These are phyloP conservation scores for Anser brachyrhynchus DNA, from an alignment of 2,113 vertebrate species.

Conservation along the genomic window DNA sequence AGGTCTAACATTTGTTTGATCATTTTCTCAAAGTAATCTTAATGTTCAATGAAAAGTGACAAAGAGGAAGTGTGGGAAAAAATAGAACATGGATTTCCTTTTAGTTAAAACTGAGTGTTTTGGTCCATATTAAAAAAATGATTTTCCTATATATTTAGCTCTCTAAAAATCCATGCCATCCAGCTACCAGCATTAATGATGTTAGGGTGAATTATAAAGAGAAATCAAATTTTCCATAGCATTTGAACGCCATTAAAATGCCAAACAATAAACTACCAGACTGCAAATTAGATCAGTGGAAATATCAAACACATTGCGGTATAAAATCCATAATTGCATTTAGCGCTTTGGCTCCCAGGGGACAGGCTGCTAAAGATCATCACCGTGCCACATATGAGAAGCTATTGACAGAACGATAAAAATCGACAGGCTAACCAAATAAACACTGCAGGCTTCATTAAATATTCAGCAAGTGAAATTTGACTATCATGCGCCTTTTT, in stretches of 20 bases:
- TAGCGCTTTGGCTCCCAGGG: slow-evolving; percentile 91
- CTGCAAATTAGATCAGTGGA: slow-evolving; percentile 99
- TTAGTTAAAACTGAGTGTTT: slow-evolving; percentile 52
- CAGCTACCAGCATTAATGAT: slow-evolving; percentile 95
- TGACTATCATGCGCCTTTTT: slow-evolving; percentile 81
- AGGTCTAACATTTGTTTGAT: slow-evolving; percentile 19
- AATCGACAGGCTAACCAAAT: slow-evolving; percentile 99
- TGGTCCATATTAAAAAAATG: slow-evolving; percentile 7
- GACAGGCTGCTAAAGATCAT: slow-evolving; percentile 97
- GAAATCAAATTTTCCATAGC: slow-evolving; percentile 99
- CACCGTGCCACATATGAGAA: slow-evolving; percentile 91
- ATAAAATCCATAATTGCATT: slow-evolving; percentile 99
- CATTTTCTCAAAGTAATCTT: slow-evolving; percentile 44
- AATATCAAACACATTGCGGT: slow-evolving; percentile 99
- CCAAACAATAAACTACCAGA: slow-evolving; percentile 99
- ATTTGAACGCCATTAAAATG: slow-evolving; percentile 99
- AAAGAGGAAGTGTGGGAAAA: slow-evolving; percentile 36
- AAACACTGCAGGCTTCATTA: slow-evolving; percentile 95
- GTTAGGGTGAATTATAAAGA: slow-evolving; percentile 99
- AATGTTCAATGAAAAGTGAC: slow-evolving; percentile 65
- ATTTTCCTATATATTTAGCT: slow-evolving; percentile 70
- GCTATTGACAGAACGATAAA: slow-evolving; percentile 99
- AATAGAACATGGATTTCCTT: slow-evolving; percentile 10
- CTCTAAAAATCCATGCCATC: slow-evolving; percentile 88
- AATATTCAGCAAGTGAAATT: slow-evolving; percentile 99